Base-by-base conservation (phyloP, 2,888 invertebrate genomes). In the Diaprepes abbreviatus region DNA sequence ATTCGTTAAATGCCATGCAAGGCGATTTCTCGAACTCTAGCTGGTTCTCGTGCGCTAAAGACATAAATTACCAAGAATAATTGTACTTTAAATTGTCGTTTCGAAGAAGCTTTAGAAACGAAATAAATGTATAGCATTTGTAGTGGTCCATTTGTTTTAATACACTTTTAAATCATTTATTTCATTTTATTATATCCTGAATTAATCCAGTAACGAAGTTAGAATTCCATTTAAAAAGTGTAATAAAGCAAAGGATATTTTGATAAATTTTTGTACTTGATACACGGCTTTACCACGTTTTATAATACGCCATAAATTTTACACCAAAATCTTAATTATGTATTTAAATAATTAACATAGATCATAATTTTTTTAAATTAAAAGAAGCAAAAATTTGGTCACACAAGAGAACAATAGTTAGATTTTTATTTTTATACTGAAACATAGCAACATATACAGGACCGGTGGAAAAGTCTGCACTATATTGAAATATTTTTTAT, bases 1-100 rank as follows among this genome's bases (percentile, higher is more conserved):
- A 19, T 31, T 59, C 54, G 33, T 40, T 66, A 59, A 52, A 66
- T 59, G 17, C 66, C 59, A 28, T 52, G 33, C 38, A 21, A 55
- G 55, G 64, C 40, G 31, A 40, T 14, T 31, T 52, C 36, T 31
- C 33, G 19, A 35, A 10, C 28, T 24, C 19, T 10, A 7, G 35
- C 5, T 24, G 3, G n/a, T n/a, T 35, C n/a, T 35, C 19, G 35
- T 7, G 45, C 60, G 50, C 60, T 19, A 62, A 45, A 35, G 60
- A 10, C 3, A 40, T 58, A 17, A 57, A 57, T 31, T 24, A 24
- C 24, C 5, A 24, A 4, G 24, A 24, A 24, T 24, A 24, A 24
- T 24, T 24, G 24, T 24, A 24, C 5, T 24, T 24, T 24, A 24
- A 24, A 4, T 24, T 24, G 5, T 3, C 24, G 24, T 24, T 24